Evolutionary conservation across 1,140 invertebrate genomes (phyloP).

Genomic region (Bombus breviceps): DNA sequence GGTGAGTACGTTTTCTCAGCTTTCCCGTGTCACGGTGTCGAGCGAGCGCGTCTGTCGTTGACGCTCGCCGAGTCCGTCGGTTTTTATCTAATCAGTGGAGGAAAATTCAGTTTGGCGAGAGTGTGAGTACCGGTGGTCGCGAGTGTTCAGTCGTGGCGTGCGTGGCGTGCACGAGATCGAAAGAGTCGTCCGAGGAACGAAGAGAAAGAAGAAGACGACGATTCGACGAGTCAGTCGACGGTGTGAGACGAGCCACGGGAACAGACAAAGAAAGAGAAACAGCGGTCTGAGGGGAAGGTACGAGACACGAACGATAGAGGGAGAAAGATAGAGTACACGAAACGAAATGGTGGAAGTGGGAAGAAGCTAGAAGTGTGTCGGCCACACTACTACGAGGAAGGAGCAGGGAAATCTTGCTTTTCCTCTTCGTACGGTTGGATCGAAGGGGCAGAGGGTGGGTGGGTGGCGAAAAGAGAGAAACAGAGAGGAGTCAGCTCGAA

Average conservation of each 20-base stretch:
- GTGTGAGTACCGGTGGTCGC: constrained; percentile 33
- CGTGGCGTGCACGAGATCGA: constrained; percentile 43
- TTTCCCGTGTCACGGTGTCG: constrained; percentile 67
- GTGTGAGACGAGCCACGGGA: constrained; percentile 28
- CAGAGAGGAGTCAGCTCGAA: not conserved
- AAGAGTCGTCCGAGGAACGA: constrained; percentile 16
- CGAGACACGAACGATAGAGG: not conserved
- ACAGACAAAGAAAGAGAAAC: constrained; percentile 17
- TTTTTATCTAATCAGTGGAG: constrained; percentile 46
- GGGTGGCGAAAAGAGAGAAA: constrained; percentile 27
- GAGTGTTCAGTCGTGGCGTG: constrained; percentile 24
- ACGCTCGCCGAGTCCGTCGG: constrained; percentile 46
- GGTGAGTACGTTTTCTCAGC: constrained; percentile 54
- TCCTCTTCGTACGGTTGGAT: constrained; percentile 44
- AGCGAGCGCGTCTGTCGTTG: constrained; percentile 49
- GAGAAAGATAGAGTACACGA: not conserved
- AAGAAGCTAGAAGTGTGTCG: constrained; percentile 61
- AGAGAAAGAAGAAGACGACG: not conserved
- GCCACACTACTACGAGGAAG: constrained; percentile 20
- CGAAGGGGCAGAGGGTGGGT: constrained; percentile 37
- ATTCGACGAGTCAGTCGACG: not conserved
- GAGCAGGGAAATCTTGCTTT: constrained; percentile 55
- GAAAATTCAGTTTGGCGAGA: constrained; percentile 29
- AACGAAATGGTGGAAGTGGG: constrained; percentile 22
- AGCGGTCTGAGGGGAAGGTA: not conserved